A percentile compares a stretch with the other conserved stretches of the same genome.
Conservation (phyloP, 1,140 invertebrate genomes). For the Danaus plexippus region DNA sequence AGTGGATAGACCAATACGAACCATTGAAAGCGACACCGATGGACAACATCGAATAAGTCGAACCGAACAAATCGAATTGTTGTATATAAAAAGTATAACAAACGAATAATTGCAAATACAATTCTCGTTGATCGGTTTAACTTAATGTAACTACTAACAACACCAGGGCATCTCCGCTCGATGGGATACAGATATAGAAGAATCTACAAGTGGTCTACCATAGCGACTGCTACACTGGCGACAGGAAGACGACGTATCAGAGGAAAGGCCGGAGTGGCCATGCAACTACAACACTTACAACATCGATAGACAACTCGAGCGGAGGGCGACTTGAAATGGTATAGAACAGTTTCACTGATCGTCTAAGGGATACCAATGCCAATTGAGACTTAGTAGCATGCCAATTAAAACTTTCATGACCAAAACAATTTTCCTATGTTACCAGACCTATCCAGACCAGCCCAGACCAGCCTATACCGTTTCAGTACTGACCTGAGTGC, state of each 20-base stretch:
- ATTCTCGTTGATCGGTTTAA: constrained; percentile 41
- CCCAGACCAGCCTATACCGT: constrained; percentile 50
- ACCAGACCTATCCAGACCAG: not conserved
- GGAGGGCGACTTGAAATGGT: constrained; percentile 65
- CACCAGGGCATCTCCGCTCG: constrained; percentile 61
- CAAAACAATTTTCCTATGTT: constrained; percentile 1
- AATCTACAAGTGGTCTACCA: constrained; percentile 67
- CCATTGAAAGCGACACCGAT: constrained; percentile 69
- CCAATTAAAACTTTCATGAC: constrained; percentile 13
- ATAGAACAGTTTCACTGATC: constrained; percentile 39
- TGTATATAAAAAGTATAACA: not conserved
- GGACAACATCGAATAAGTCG: constrained; percentile 63
- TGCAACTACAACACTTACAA: constrained; percentile 69
- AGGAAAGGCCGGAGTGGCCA: constrained; percentile 62
- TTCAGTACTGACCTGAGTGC: constrained; percentile 75
- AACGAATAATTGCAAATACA: constrained; percentile 5
- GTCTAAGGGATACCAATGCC: constrained; percentile 1
- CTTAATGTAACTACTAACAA: constrained; percentile 58
- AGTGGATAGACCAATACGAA: constrained; percentile 64
- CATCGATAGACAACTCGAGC: constrained; percentile 64
- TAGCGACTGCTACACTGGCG: constrained; percentile 62
- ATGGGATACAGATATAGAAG: constrained; percentile 62
- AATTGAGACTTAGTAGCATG: constrained; percentile 9
- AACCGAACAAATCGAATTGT: constrained; percentile 34
- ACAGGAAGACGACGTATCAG: constrained; percentile 56